Conservation (phyloP, 2,113 vertebrate genomes). For the Corynorhinus townsendii region DNA sequence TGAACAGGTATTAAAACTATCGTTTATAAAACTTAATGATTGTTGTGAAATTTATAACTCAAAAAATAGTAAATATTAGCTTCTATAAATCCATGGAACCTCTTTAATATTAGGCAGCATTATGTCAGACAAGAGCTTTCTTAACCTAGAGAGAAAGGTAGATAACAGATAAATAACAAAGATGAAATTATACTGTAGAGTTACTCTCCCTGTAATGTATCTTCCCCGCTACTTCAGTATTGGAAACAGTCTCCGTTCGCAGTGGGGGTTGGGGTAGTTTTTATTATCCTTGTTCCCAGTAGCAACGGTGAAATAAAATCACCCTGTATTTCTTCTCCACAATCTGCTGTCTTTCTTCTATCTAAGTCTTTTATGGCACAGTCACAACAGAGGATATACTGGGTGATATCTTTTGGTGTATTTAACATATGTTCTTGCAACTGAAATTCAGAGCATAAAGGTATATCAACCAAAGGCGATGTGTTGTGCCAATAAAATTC, state of each 20-base stretch:
- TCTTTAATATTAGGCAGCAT: neutral
- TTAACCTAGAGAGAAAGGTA: neutral
- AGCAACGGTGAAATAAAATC: neutral
- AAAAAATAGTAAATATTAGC: neutral
- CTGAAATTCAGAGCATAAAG: neutral
- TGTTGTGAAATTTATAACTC: neutral
- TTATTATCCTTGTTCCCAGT: neutral
- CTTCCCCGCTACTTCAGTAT: neutral
- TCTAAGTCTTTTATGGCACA: neutral
- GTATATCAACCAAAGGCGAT: neutral
- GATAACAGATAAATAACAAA: neutral
- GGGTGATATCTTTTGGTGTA: neutral
- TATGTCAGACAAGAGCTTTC: neutral
- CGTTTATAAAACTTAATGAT: neutral
- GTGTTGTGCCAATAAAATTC: neutral
- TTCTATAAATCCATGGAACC: neutral
- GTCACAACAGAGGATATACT: neutral
- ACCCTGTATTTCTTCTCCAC: neutral
- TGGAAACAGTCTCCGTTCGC: neutral
- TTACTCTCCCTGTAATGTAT: neutral
- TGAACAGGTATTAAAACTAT: neutral
- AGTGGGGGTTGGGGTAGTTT: neutral
- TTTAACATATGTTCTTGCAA: neutral
- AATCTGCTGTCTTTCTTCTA: neutral
- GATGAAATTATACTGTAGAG: neutral